phyloP scores from a whole-genome alignment of 35 echinoderm and acorn worm genomes.

The Heliocidaris tuberculata region DNA sequence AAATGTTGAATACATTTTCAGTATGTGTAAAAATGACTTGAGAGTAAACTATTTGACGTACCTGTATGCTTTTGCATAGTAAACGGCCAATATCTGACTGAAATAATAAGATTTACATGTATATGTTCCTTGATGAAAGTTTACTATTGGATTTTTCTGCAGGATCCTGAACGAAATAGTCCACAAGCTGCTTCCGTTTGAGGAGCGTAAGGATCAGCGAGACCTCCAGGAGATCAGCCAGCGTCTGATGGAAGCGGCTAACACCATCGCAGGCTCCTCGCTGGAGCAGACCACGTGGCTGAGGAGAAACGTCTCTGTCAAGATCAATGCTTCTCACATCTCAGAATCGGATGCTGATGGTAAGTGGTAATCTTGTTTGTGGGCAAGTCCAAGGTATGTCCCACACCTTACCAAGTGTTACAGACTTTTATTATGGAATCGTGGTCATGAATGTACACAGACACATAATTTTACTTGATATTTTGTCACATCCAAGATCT shows the following conservation, averaged over 20 bases:
- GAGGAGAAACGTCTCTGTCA: constrained; percentile 83
- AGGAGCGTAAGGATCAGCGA: constrained; percentile 81
- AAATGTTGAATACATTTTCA: too few species aligned
- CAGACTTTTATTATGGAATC: too few species aligned
- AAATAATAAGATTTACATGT: too few species aligned
- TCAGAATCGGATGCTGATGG: constrained; percentile 73
- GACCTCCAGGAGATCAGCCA: constrained; percentile 88
- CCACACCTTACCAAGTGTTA: not conserved
- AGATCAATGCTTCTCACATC: constrained; percentile 66
- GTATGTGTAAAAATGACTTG: too few species aligned
- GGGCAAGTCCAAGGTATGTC: not conserved
- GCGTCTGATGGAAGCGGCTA: constrained; percentile 81
- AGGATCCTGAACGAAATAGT: constrained; percentile 90
- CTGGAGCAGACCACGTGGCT: constrained; percentile 98
- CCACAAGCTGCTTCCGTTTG: constrained; percentile 74
- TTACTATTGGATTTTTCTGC: not conserved
- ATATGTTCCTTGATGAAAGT: not conserved
- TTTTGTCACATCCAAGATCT: too few species aligned
- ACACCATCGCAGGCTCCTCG: constrained; percentile 91
- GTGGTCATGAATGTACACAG: too few species aligned
- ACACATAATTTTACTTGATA: too few species aligned
- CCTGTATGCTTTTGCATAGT: too few species aligned
- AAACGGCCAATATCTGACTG: too few species aligned
- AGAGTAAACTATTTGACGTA: not conserved
- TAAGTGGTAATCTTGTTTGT: not conserved